A percentile compares a stretch with the other conserved stretches of the same genome.
Conservation (phyloP, 2,797 vertebrate genomes). For the Sebastolobus altivelis region DNA sequence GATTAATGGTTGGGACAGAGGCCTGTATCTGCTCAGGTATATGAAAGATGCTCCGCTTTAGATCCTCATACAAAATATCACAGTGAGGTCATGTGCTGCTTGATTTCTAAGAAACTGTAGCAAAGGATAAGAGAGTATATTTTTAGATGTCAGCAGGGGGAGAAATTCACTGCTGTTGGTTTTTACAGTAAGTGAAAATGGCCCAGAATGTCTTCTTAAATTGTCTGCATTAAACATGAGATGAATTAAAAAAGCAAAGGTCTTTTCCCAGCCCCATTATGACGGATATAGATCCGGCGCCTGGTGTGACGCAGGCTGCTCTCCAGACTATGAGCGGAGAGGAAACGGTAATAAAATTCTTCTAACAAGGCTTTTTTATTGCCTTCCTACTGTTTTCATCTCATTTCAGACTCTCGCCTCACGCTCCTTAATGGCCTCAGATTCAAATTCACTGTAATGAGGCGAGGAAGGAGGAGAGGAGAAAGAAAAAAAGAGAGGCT, state of each 20-base stretch:
- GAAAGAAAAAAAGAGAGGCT: not conserved
- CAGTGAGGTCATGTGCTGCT: conserved; percentile 23
- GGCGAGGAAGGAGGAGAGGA: conserved; percentile 26
- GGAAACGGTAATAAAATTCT: conserved; percentile 73
- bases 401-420: conserved; percentile 62
- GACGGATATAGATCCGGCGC: conserved; percentile 47
- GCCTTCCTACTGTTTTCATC: conserved; percentile 78
- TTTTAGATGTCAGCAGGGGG: conserved; percentile 35
- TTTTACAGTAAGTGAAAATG: conserved; percentile 45
- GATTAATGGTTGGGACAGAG: conserved; percentile 60
- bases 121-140: conserved; percentile 13
- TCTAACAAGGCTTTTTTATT: conserved; percentile 78
- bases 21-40: conserved; percentile 33
- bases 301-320: conserved; percentile 68
- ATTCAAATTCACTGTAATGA: conserved; percentile 71
- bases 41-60: conserved; percentile 25
- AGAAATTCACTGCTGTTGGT: conserved; percentile 39
- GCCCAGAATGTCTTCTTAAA: conserved; percentile 43
- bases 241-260: conserved; percentile 27
- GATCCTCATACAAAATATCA: conserved; percentile 8
- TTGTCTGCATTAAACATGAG: conserved; percentile 51
- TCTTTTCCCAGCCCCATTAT: conserved; percentile 25
- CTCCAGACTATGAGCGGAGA: conserved; percentile 50
- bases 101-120: conserved; percentile 22
- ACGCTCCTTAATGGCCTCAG: conserved; percentile 63